Evolutionary conservation across 2,797 vertebrate species (phyloP).

Genomic region (Chelonia mydas): DNA sequence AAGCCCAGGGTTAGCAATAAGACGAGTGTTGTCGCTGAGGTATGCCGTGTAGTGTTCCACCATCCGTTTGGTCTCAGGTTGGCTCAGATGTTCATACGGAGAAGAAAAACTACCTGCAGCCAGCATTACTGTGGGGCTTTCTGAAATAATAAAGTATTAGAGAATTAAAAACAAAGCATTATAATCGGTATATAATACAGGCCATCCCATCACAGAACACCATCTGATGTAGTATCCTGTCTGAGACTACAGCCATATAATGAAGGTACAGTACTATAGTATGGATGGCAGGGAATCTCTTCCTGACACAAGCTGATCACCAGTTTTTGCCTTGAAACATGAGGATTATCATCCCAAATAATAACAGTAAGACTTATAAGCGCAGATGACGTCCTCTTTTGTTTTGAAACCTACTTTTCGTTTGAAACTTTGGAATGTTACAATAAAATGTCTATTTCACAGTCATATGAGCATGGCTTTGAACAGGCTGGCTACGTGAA

Average conservation of each 20-base stretch:
- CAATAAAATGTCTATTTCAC: background rate
- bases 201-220: accelerated
- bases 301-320: background rate
- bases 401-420: background rate
- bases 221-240: background rate
- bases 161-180: accelerated
- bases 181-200: accelerated
- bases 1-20: constrained; percentile 97
- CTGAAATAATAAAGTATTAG: constrained; percentile 73
- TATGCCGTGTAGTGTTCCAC: constrained; percentile 99
- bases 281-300: background rate
- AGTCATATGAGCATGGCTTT: background rate
- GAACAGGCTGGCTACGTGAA: background rate
- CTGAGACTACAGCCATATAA: background rate
- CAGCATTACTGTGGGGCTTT: constrained; percentile 97
- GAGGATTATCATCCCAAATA: background rate
- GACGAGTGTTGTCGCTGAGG: constrained; percentile 97
- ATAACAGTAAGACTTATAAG: background rate
- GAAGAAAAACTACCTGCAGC: constrained; percentile 97
- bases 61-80: constrained; percentile 98
- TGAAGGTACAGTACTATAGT: background rate
- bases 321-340: accelerated
- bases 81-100: constrained; percentile 97
- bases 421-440: no score
- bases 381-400: background rate